A percentile compares a stretch with the other conserved stretches of the same genome.
Evolutionary conservation across 2,888 invertebrate genomes (phyloP).

Genomic region (Stramonita haemastoma): DNA sequence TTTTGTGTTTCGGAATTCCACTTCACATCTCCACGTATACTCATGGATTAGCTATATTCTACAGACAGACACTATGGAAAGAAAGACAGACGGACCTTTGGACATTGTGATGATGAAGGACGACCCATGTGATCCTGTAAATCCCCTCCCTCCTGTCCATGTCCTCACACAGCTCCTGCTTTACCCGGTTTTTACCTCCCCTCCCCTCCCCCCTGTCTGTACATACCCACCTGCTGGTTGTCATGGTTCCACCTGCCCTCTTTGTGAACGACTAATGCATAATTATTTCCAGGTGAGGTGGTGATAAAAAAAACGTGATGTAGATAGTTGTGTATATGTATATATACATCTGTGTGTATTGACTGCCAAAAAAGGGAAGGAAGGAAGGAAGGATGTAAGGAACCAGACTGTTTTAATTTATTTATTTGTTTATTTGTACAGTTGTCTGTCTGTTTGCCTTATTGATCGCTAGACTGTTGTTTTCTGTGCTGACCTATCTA

Average conservation of each 20-base stretch:
- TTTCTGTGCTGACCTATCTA: background rate
- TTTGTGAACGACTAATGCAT: background rate
- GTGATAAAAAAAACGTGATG: background rate
- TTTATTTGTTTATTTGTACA: slow-evolving; percentile 17
- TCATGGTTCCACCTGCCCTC: background rate
- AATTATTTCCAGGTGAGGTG: background rate
- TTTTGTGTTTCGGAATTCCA: slow-evolving; percentile 20
- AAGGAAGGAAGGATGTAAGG: background rate
- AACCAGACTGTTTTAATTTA: background rate
- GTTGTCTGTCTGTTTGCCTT: background rate
- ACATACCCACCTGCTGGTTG: too few species aligned
- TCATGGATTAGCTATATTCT: background rate
- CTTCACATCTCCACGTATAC: background rate
- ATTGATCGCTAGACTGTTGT: background rate
- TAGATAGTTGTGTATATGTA: background rate
- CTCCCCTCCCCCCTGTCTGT: background rate
- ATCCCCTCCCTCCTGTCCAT: slow-evolving; percentile 3
- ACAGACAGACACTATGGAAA: background rate
- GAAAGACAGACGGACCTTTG: too few species aligned
- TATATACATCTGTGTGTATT: background rate
- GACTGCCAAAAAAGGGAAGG: background rate
- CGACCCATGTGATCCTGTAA: background rate
- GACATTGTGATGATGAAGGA: background rate
- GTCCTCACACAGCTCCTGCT: background rate
- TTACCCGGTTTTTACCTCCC: background rate